Percentiles rank a stretch among this genome's conserved stretches.
phyloP scores from a whole-genome alignment of 2,113 vertebrate species.

The Xerus inauris region DNA sequence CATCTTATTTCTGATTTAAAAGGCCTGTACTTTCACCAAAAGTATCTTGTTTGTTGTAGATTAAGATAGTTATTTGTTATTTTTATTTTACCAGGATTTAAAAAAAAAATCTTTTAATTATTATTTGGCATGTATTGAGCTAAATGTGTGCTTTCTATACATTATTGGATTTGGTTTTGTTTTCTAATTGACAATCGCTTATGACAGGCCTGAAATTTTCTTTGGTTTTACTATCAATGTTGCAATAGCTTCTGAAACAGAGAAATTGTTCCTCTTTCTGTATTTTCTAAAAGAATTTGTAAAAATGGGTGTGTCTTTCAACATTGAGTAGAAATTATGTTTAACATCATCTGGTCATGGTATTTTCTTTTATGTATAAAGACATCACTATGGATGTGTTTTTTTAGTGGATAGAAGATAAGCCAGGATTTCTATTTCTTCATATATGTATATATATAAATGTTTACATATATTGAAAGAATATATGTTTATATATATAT shows the following conservation, averaged over 20 bases:
- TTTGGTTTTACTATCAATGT: not conserved
- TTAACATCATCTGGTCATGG: slow-evolving; percentile 4
- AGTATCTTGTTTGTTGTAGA: not conserved
- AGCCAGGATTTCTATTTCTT: slow-evolving; percentile 34
- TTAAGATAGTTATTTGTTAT: not conserved
- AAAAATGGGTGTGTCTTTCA: not conserved
- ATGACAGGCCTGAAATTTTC: not conserved
- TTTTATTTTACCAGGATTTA: slow-evolving; percentile 15
- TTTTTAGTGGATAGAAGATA: not conserved
- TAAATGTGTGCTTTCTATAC: not conserved
- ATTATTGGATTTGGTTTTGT: not conserved
- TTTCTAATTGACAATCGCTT: not conserved
- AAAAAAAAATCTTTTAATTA: not conserved
- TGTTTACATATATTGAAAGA: not conserved
- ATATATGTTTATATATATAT: not conserved
- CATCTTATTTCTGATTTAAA: not conserved
- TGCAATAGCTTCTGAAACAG: not conserved
- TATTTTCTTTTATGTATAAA: not conserved
- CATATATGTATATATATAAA: not conserved
- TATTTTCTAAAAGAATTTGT: not conserved
- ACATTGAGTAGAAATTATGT: slow-evolving; percentile 5
- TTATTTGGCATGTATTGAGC: not conserved
- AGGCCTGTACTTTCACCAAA: not conserved
- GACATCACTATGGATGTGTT: not conserved
- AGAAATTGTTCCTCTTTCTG: not conserved